These are phyloP conservation scores for Philereme vetulata DNA, from an alignment of 2,888 invertebrate species.

Conservation along the genomic window DNA sequence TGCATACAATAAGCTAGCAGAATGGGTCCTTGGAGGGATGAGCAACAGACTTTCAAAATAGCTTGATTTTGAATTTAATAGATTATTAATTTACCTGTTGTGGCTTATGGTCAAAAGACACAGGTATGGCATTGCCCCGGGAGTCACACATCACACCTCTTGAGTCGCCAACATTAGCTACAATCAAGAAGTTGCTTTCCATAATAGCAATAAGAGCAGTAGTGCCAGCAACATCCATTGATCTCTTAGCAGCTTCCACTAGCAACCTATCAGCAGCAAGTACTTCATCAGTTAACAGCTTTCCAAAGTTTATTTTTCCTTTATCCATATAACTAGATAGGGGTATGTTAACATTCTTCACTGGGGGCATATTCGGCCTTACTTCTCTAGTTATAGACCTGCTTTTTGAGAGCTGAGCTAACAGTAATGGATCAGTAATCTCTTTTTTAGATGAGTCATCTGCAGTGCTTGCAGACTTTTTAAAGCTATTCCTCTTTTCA, in stretches of 20 bases:
- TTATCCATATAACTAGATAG: conserved; percentile 88
- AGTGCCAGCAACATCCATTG: conserved; percentile 91
- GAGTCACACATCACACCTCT: conserved; percentile 97
- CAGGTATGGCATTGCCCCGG: conserved; percentile 93
- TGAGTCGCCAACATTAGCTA: conserved; percentile 98
- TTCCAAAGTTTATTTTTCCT: conserved; percentile 91
- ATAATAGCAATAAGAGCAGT: conserved; percentile 96
- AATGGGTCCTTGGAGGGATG: too few species aligned
- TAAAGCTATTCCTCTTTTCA: conserved; percentile 86
- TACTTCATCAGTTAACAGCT: conserved; percentile 93
- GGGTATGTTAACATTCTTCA: conserved; percentile 77
- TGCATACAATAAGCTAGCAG: too few species aligned
- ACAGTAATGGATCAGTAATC: conserved; percentile 87
- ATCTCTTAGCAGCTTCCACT: conserved; percentile 92
- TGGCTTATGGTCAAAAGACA: conserved; percentile 98
- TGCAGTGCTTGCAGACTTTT: conserved; percentile 85
- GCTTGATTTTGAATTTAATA: not conserved
- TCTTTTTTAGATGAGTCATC: conserved; percentile 84
- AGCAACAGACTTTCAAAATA: too few species aligned
- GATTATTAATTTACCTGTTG: conserved; percentile 88
- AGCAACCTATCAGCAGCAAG: conserved; percentile 92
- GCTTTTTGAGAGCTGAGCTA: conserved; percentile 86
- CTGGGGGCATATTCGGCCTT: conserved; percentile 71
- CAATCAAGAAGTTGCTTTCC: conserved; percentile 91
- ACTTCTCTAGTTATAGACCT: conserved; percentile 86